Evolutionary conservation across 37 sponge, comb jelly and placozoan species (phyloP), one percentile per base, ranked within the genome.

Genomic region (Cliona cf. orientalis): DNA sequence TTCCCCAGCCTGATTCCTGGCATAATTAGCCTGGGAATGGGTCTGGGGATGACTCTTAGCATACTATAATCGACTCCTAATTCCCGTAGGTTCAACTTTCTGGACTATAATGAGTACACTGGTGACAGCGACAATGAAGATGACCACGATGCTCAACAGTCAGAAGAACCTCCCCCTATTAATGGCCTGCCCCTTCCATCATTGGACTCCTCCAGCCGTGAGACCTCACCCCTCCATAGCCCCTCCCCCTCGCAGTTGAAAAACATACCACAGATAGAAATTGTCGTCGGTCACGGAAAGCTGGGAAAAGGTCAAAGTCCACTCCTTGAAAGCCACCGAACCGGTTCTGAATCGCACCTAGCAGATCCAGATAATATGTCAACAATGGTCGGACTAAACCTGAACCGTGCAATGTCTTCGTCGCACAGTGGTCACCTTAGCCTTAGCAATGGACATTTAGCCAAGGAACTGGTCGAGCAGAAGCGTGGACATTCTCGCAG

Each of bases 61-160:
- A n/a, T n/a, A n/a, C n/a, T n/a, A n/a, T n/a, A n/a, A n/a, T n/a
- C n/a, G n/a, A n/a, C n/a, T n/a, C n/a, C n/a, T n/a, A n/a, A n/a
- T n/a, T n/a, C n/a, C n/a, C n/a, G n/a, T n/a, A 71, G 71, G 46
- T 71, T 71, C 46, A 71, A 71, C 25, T 71, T 71, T 26, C 46
- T 71, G 26, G 71, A 71, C 46, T 71, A 44, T 26, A 41, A 26
- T 42, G 71, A 71, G 29, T 71, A 71, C 53, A 49, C 14, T 49
- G 14, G 53, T 49, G 14, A 9, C 53, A 49, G 14, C 14, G 53
- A 49, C 53, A 49, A 9, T 49, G 53, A 49, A 9, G 14, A 49
- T n/a, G n/a, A n/a, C n/a, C n/a, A n/a, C n/a, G n/a, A n/a, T n/a
- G n/a, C n/a, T n/a, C n/a, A n/a, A n/a, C n/a, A n/a, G n/a, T n/a